Percentiles rank a stretch among this genome's conserved stretches.
phyloP scores from a whole-genome alignment of 2,797 vertebrate genomes.

The Nothura maculosa region DNA sequence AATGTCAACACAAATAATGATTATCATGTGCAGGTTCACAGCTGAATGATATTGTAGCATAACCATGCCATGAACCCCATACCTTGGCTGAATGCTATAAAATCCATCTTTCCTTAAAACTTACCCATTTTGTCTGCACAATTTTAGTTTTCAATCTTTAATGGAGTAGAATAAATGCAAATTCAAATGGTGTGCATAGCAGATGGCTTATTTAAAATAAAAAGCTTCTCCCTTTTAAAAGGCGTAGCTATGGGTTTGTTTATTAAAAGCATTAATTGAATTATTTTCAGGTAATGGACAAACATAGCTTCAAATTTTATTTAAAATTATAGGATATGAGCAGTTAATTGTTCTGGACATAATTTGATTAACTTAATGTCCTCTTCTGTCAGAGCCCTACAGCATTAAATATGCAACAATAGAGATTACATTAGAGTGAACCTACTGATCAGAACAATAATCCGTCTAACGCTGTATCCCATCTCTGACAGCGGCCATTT shows the following conservation, averaged over 20 bases:
- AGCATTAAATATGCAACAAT: neutral
- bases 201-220: neutral
- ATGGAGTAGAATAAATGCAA: neutral
- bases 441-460: neutral
- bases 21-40: neutral
- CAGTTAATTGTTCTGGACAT: neutral
- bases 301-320: neutral
- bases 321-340: neutral
- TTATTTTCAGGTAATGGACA: neutral
- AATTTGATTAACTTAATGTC: neutral
- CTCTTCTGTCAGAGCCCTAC: neutral
- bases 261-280: neutral
- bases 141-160: neutral
- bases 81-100: neutral
- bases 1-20: constrained; percentile 21
- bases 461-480: neutral
- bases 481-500: neutral
- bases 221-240: neutral
- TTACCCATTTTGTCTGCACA: neutral
- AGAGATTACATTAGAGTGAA: neutral
- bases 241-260: neutral
- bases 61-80: neutral
- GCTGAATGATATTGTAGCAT: neutral
- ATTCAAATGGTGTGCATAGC: neutral
- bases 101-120: neutral